phyloP scores from a whole-genome alignment of 2,888 invertebrate genomes.

The Dione juno region DNA sequence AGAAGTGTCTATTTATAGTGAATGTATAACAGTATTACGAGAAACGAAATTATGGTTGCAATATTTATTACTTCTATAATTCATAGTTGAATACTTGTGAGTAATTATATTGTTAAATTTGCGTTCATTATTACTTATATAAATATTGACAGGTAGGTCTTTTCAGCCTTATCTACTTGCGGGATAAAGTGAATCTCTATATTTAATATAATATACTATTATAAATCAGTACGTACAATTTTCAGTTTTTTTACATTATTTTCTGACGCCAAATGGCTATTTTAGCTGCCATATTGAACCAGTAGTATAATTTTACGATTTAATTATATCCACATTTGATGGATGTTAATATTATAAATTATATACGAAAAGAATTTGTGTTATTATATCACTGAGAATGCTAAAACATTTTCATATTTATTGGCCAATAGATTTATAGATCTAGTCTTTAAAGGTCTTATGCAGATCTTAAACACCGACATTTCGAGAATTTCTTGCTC shows the following conservation, averaged over 20 bases:
- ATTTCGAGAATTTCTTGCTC: conserved; percentile 43
- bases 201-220: too few relatives aligned
- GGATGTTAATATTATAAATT: not conserved
- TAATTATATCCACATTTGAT: conserved; percentile 23
- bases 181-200: too few relatives aligned
- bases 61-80: conserved; percentile 2
- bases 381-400: conserved; percentile 32
- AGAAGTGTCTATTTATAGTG: too few relatives aligned
- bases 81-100: too few relatives aligned
- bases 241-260: conserved; percentile 20
- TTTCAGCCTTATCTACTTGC: too few relatives aligned
- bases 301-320: conserved; percentile 16
- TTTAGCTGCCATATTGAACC: conserved; percentile 30
- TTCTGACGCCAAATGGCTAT: conserved; percentile 16
- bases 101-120: too few relatives aligned
- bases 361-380: not conserved
- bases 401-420: conserved; percentile 39
- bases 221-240: not conserved
- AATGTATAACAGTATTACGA: not conserved
- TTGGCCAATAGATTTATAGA: conserved; percentile 34
- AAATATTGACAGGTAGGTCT: too few relatives aligned
- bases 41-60: too few relatives aligned
- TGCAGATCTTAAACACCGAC: conserved; percentile 41
- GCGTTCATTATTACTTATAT: too few relatives aligned
- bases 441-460: conserved; percentile 41